Evolutionary conservation across 2,888 invertebrate genomes (phyloP).

Genomic region (Drosophila rellima): DNA sequence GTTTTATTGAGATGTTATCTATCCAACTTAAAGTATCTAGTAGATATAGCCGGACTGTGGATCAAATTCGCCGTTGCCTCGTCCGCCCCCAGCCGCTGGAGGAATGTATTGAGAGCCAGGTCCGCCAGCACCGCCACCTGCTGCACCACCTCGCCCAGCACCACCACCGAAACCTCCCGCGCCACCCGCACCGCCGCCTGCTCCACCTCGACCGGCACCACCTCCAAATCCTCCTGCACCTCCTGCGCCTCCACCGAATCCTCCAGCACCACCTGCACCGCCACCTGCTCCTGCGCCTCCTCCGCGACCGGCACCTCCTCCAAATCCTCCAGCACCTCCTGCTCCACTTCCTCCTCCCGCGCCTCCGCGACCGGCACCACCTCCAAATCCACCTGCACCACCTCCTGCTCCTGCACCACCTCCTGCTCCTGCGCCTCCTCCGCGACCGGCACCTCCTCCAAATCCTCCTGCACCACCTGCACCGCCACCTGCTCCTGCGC

Average conservation of each 20-base stretch:
- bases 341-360: constrained; percentile 75
- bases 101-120: constrained; percentile 55
- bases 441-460: constrained; percentile 48
- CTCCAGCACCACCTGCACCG: constrained; percentile 30
- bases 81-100: constrained; percentile 65
- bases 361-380: constrained; percentile 18
- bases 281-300: constrained; percentile 39
- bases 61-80: constrained; percentile 85
- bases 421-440: constrained; percentile 44
- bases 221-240: constrained; percentile 58
- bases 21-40: constrained; percentile 67
- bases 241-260: constrained; percentile 49
- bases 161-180: constrained; percentile 43
- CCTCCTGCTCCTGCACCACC: constrained; percentile 40
- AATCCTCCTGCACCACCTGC: constrained; percentile 72
- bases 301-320: constrained; percentile 49
- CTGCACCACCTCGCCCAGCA: constrained; percentile 44
- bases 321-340: constrained; percentile 44
- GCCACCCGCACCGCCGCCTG: constrained; percentile 16
- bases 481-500: constrained; percentile 29
- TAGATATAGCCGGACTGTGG: constrained; percentile 86
- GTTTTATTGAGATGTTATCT: constrained; percentile 53
- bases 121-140: constrained; percentile 50
- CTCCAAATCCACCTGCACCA: constrained; percentile 36
- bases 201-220: constrained; percentile 45